Evolutionary conservation across 2,797 vertebrate genomes (phyloP), one percentile per base, ranked within the genome.

Genomic region (Sebastes variabilis): DNA sequence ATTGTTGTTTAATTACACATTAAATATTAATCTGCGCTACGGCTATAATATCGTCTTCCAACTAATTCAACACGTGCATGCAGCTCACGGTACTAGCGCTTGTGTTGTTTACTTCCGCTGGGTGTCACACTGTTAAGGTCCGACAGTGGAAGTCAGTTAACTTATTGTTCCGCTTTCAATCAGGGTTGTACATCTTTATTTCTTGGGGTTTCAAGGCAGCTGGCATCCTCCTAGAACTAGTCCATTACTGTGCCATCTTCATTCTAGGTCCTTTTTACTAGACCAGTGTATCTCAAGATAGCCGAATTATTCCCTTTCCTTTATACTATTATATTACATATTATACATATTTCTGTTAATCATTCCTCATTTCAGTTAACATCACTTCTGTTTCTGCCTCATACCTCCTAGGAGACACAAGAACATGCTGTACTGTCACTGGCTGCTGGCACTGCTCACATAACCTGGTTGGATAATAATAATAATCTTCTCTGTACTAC

Each of bases 221-320:
- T n/a, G 4, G 5, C 8, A 38, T 24, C 52, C 52, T n/a, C 20
- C 7, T 38, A 34, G 62, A 64, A 24, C 6, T 16, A 64, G 18
- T 12, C 20, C 7, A n/a, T 38, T 2, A 25, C 34, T 38, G 34
- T 0, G n/a, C 1, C 32, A 14, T 64, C 61, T 8, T 64, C 60
- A 64, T 36, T 14, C 32, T 24, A 8, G n/a, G 13, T 14, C n/a
- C 12, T 52, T 52, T 52, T 36, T 36, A 36, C 49, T 20, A 9
- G 8, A n/a, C 20, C 18, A 20, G 20, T 52, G 8, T 52, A 1
- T 52, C 49, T 54, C n/a, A 10, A n/a, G 49, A 54, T 4, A 54
- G 20, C 2, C 2, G 1, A 0, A 38, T 38, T 38, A 38, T 22
- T 54, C 20, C 20, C 10, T 1, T 22, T n/a, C 20, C 4, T n/a